phyloP scores from a whole-genome alignment of 2,888 invertebrate species.

The Icerya purchasi region DNA sequence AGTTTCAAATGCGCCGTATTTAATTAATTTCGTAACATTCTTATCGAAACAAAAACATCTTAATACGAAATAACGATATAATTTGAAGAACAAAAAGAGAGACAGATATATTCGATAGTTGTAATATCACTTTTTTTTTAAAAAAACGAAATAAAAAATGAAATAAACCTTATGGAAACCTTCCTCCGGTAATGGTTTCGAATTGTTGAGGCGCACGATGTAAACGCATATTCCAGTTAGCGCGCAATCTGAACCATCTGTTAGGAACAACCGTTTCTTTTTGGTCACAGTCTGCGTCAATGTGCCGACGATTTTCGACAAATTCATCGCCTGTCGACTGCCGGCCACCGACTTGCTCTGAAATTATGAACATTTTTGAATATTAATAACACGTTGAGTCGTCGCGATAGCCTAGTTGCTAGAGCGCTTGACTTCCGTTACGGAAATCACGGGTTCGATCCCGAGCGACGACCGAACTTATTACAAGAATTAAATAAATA shows the following conservation, averaged over 20 bases:
- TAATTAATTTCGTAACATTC: too few species aligned
- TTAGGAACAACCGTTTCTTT: conserved; percentile 60
- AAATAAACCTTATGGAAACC: conserved; percentile 84
- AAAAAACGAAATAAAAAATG: conserved; percentile 12
- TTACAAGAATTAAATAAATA: too few species aligned
- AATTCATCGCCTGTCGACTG: background rate
- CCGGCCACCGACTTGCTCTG: background rate
- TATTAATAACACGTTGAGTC: background rate
- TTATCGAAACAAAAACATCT: too few species aligned
- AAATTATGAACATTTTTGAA: background rate
- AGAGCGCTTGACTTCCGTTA: too few species aligned
- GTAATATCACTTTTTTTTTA: too few species aligned
- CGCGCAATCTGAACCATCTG: conserved; percentile 61
- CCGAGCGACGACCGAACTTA: too few species aligned
- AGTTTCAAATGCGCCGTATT: too few species aligned
- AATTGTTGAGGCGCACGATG: conserved; percentile 58
- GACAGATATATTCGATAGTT: too few species aligned
- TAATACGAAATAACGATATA: background rate
- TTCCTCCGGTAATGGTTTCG: conserved; percentile 71
- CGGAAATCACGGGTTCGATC: too few species aligned
- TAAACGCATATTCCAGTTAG: conserved; percentile 66
- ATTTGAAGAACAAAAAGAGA: too few species aligned
- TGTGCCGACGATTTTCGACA: conserved; percentile 10
- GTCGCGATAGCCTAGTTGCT: too few species aligned
- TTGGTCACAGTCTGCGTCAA: background rate